These are phyloP conservation scores for Kryptolebias ocellatus DNA, from an alignment of 2,797 vertebrate genomes.

Conservation along the genomic window DNA sequence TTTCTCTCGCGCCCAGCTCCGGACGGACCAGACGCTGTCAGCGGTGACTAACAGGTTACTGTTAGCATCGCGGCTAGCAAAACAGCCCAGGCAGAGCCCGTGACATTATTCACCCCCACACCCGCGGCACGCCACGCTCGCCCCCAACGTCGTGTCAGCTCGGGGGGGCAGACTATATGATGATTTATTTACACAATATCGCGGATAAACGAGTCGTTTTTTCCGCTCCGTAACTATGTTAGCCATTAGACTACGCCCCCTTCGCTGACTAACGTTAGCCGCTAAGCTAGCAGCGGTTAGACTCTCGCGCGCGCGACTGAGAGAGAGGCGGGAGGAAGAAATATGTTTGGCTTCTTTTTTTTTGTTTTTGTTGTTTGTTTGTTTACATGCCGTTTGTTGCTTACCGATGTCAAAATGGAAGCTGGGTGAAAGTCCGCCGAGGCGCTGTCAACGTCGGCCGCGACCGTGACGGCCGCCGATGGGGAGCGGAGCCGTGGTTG, in stretches of 20 bases:
- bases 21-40: constrained; percentile 27
- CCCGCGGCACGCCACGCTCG: fast-evolving
- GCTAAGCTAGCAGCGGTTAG: constrained; percentile 46
- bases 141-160: fast-evolving
- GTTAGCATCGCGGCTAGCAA: constrained; percentile 59
- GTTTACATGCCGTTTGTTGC: constrained; percentile 67
- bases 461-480: constrained; percentile 56
- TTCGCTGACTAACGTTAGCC: constrained; percentile 61
- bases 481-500: constrained; percentile 60
- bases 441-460: constrained; percentile 60
- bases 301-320: constrained; percentile 20
- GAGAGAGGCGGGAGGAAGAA: too few species aligned
- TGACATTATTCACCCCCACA: constrained; percentile 14
- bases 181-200: neutral
- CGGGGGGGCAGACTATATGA: neutral
- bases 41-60: constrained; percentile 30
- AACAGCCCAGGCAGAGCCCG: constrained; percentile 30
- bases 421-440: constrained; percentile 51
- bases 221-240: constrained; percentile 52
- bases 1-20: too few species aligned
- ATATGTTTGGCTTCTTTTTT: constrained; percentile 23
- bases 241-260: constrained; percentile 77
- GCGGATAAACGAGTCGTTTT: constrained; percentile 43
- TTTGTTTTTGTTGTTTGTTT: constrained; percentile 15
- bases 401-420: constrained; percentile 52